A percentile compares a stretch with the other conserved stretches of the same genome.
Evolutionary conservation across 1,140 invertebrate species (phyloP).

Genomic region (Zaprionus lachaisei): DNA sequence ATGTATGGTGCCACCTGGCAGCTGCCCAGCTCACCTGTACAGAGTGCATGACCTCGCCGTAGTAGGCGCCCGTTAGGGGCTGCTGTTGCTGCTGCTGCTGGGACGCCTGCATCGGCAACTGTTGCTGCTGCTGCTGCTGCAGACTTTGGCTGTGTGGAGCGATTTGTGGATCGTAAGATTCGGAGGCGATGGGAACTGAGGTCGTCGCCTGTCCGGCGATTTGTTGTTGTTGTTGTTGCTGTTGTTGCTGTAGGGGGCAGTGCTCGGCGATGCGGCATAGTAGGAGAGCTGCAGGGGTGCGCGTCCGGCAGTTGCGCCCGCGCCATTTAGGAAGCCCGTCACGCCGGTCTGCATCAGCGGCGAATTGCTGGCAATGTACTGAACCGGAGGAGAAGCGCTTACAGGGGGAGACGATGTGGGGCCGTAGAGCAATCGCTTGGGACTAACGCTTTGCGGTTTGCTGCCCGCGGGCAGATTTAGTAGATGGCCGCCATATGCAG

Average conservation of each 20-base stretch:
- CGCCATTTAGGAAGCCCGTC: conserved; percentile 72
- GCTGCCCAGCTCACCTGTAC: conserved; percentile 66
- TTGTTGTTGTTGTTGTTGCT: conserved; percentile 27
- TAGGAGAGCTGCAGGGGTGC: conserved; percentile 72
- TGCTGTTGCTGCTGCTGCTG: conserved; percentile 50
- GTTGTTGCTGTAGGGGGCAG: conserved; percentile 40
- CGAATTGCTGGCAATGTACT: conserved; percentile 65
- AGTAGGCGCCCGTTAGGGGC: conserved; percentile 70
- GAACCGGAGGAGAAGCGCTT: conserved; percentile 44
- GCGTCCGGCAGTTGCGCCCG: conserved; percentile 59
- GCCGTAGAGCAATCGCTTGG: conserved; percentile 70
- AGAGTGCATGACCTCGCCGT: conserved; percentile 78
- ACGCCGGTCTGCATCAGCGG: conserved; percentile 55
- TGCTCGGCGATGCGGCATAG: conserved; percentile 62
- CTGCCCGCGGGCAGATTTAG: conserved; percentile 61
- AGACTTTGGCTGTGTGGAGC: conserved; percentile 80
- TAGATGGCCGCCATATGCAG: conserved; percentile 52
- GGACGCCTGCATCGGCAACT: conserved; percentile 24
- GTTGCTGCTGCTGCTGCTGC: conserved; percentile 49
- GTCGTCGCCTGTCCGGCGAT: conserved; percentile 39
- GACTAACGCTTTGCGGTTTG: conserved; percentile 73
- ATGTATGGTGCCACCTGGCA: neutral
- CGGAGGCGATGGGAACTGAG: conserved; percentile 53
- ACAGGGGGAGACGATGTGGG: conserved; percentile 26
- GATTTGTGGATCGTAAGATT: conserved; percentile 73